phyloP scores from a whole-genome alignment of 2,888 invertebrate genomes.

The Pyrrhia umbra region DNA sequence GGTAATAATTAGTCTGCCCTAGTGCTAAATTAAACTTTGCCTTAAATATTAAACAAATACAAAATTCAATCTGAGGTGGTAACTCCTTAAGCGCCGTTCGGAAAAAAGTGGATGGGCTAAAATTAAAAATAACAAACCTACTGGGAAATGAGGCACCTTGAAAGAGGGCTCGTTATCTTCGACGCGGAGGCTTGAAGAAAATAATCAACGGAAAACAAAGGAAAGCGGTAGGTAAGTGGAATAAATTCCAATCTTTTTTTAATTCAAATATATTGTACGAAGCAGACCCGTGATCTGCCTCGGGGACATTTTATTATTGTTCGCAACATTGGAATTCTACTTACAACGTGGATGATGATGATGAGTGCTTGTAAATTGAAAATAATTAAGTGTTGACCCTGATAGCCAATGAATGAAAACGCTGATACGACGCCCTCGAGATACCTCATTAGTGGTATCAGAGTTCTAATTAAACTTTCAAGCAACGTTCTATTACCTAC shows the following conservation, averaged over 20 bases:
- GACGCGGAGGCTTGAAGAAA: slow-evolving; percentile 73
- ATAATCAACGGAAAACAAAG: slow-evolving; percentile 79
- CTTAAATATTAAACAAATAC: slow-evolving; percentile 51
- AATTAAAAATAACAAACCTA: slow-evolving; percentile 80
- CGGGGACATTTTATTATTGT: slow-evolving; percentile 42
- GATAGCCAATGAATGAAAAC: slow-evolving; percentile 1
- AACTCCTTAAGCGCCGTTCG: slow-evolving; percentile 58
- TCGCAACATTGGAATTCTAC: slow-evolving; percentile 30
- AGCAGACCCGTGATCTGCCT: slow-evolving; percentile 38
- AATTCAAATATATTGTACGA: slow-evolving; percentile 52
- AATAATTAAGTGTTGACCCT: slow-evolving; percentile 1
- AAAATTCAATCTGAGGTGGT: slow-evolving; percentile 51
- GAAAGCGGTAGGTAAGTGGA: slow-evolving; percentile 66
- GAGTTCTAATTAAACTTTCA: slow-evolving; percentile 56
- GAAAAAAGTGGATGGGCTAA: slow-evolving; percentile 68
- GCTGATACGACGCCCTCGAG: slow-evolving; percentile 18
- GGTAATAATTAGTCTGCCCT: slow-evolving; percentile 44
- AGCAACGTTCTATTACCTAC: slow-evolving; percentile 30
- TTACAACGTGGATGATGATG: slow-evolving; percentile 11
- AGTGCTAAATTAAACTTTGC: slow-evolving; percentile 37
- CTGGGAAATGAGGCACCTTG: slow-evolving; percentile 79
- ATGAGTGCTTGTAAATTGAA: slow-evolving; percentile 5
- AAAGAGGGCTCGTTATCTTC: slow-evolving; percentile 81
- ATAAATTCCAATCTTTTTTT: slow-evolving; percentile 67
- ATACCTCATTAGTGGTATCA: slow-evolving; percentile 44